phyloP scores from a whole-genome alignment of 2,113 vertebrate species.

The Upupa epops region DNA sequence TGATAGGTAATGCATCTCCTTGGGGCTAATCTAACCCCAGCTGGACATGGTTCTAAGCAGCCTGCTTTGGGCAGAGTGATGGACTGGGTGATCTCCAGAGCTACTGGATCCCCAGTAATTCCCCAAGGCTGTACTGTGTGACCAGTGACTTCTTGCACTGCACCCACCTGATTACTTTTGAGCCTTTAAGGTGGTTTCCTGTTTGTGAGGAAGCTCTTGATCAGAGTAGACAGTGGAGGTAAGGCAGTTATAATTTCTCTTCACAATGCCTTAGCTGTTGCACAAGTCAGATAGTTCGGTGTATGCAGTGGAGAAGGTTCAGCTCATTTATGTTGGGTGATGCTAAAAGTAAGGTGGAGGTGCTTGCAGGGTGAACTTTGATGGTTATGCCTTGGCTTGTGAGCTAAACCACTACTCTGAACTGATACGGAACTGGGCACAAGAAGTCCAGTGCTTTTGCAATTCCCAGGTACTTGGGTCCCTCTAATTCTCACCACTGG shows the following conservation, averaged over 20 bases:
- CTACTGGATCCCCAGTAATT: not conserved
- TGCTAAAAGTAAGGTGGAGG: not conserved
- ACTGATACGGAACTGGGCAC: not conserved
- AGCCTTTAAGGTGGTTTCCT: not conserved
- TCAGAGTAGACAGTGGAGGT: not conserved
- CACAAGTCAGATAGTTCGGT: not conserved
- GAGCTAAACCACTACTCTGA: not conserved
- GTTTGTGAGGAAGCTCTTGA: not conserved
- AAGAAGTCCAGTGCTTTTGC: not conserved
- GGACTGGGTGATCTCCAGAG: not conserved
- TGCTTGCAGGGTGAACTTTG: not conserved
- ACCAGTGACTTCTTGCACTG: not conserved
- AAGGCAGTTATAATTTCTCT: not conserved
- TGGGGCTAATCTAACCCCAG: not conserved
- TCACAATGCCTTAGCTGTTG: not conserved
- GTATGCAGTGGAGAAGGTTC: not conserved
- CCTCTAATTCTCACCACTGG: not conserved
- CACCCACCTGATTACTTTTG: not conserved
- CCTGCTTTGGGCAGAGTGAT: not conserved
- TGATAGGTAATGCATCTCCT: not conserved
- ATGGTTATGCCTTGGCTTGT: not conserved
- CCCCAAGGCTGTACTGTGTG: not conserved
- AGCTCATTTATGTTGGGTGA: not conserved
- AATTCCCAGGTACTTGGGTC: fast-evolving
- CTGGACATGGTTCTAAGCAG: not conserved